Percentiles rank a stretch among this genome's conserved stretches.
Evolutionary conservation across 2,113 vertebrate species (phyloP).

Genomic region (Hemiscyllium ocellatum): DNA sequence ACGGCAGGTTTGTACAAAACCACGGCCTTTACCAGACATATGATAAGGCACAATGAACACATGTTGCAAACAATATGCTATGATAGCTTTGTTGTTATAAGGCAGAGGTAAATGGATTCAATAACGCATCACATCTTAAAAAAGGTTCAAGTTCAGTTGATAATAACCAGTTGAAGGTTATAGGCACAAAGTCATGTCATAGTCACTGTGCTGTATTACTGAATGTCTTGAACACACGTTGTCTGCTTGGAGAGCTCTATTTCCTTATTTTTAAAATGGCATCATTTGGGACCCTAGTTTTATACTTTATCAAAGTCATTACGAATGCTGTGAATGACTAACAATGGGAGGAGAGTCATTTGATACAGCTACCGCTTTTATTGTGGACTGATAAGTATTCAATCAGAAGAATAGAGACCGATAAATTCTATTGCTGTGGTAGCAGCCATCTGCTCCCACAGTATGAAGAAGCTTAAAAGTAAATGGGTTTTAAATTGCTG

Average conservation of each 20-base stretch:
- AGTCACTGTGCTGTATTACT: neutral
- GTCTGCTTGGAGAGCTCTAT: constrained; percentile 24
- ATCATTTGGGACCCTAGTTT: neutral
- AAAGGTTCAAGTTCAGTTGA: neutral
- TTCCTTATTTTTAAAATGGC: neutral
- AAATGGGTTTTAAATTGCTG: neutral
- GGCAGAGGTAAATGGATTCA: neutral
- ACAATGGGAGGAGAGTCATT: neutral
- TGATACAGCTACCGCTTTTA: neutral
- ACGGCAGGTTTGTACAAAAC: neutral
- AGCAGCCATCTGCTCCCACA: neutral
- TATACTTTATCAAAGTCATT: neutral
- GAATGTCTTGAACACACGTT: neutral
- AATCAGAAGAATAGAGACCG: neutral
- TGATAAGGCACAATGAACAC: neutral
- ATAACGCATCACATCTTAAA: neutral
- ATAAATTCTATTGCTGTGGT: neutral
- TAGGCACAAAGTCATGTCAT: neutral
- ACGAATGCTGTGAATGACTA: neutral
- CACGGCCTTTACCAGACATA: neutral
- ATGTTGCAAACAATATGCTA: neutral
- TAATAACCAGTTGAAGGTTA: neutral
- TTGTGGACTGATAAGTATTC: neutral
- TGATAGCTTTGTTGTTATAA: neutral
- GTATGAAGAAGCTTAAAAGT: constrained; percentile 4